Conservation (phyloP, 2,113 vertebrate species). For the Spizaetus ornatus region DNA sequence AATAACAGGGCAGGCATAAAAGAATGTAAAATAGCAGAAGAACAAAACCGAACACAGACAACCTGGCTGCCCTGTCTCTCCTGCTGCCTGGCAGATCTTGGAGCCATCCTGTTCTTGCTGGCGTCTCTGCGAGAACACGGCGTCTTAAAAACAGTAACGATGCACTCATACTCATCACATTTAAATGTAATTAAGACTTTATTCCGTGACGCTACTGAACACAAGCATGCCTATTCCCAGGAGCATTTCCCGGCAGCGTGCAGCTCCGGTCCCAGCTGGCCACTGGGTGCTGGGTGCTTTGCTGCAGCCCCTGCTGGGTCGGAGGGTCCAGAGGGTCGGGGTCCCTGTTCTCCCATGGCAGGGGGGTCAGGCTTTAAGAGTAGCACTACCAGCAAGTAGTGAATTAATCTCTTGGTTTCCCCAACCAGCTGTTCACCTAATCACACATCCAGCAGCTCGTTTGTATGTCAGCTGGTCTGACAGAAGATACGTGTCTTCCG, state of each 20-base stretch:
- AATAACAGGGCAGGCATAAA: neutral
- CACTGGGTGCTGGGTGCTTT: neutral
- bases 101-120: neutral
- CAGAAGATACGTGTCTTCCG: fast-evolving
- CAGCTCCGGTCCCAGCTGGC: neutral
- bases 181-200: neutral
- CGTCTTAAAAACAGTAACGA: too few species aligned
- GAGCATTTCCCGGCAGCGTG: fast-evolving
- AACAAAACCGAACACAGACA: neutral
- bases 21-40: neutral
- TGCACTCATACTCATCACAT: neutral
- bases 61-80: neutral
- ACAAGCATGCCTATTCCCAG: neutral
- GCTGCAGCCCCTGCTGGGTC: neutral
- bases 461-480: neutral
- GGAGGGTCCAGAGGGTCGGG: neutral
- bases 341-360: neutral
- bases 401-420: neutral
- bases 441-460: neutral
- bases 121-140: neutral
- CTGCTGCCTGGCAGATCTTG: neutral
- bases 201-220: neutral
- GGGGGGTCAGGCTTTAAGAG: neutral
- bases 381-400: neutral
- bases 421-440: neutral